Evolutionary conservation across 2,797 vertebrate species (phyloP), one percentile per base, ranked within the genome.

Genomic region (Enteromius treurensis): DNA sequence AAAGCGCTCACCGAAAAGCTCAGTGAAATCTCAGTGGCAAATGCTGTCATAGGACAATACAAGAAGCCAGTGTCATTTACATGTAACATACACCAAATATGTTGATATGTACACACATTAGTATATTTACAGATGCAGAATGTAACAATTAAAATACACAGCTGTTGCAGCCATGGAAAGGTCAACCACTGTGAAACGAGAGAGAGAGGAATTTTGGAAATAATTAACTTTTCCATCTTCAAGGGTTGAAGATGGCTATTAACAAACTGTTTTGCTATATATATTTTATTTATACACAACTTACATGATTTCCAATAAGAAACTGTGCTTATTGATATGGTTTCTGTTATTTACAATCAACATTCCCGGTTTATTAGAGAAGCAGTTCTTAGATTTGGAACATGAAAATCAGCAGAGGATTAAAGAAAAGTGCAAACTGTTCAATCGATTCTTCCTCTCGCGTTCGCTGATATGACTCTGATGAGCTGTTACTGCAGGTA

Each of bases 401-500:
- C 49, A 47, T 71, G 19, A 62, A 60, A 42, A 84, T 85, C 80
- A 88, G 69, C 70, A 86, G 29, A 84, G 45, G 13, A 21, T 70
- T 64, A 58, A 73, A 80, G 40, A 83, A 78, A 86, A 83, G 84
- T 86, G 86, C 87, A 69, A 76, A 74, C 79, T 45, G 29, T 68
- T 70, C 69, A 75, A 74, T 83, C 53, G 29, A 37, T 84, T 75
- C 17, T 26, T 76, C 49, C 77, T 75, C 51, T 78, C 19, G 19
- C 26, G 79, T 86, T 53, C 71, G 55, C 69, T 82, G 23, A 81
- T 81, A 75, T 47, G 83, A 87, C 77, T 5, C 29, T 49, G 77
- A 53, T 23, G n/a, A 29, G 51, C 8, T 49, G 82, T 93, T 96
- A 98, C 96, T 99, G 98, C 92, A 99, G 95, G 90, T 99, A 99